These are phyloP conservation scores for Pteropus alecto DNA, from an alignment of 2,113 vertebrate genomes.

Conservation along the genomic window DNA sequence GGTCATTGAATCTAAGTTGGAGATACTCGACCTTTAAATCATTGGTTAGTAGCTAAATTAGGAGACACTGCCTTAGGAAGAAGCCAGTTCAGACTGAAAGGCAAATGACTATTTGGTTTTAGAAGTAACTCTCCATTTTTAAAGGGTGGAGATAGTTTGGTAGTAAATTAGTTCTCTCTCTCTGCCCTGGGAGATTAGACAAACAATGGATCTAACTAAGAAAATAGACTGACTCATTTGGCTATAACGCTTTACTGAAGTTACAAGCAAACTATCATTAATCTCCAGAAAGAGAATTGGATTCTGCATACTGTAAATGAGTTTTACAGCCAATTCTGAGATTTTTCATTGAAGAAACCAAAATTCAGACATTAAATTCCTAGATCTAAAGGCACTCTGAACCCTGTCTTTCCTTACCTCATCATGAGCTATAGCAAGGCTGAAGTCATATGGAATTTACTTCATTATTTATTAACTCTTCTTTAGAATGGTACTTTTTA, in stretches of 20 bases:
- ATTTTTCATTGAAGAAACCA: conserved; percentile 9
- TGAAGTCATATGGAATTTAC: neutral
- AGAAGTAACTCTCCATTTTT: conserved; percentile 67
- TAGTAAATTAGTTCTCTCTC: conserved; percentile 72
- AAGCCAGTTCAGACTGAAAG: conserved; percentile 41
- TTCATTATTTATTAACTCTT: conserved; percentile 1
- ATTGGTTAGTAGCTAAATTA: neutral
- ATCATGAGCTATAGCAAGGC: neutral
- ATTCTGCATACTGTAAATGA: conserved; percentile 39
- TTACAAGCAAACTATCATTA: conserved; percentile 62
- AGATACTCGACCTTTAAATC: conserved; percentile 24
- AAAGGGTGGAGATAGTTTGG: conserved; percentile 68
- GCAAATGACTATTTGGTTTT: conserved; percentile 51
- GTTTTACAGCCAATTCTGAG: conserved; percentile 36
- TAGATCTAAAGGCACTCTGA: neutral
- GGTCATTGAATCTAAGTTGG: neutral
- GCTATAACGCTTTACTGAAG: conserved; percentile 56
- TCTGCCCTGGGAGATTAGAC: conserved; percentile 75
- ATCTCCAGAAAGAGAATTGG: conserved; percentile 35
- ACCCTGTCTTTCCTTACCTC: conserved; percentile 5
- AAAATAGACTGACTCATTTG: conserved; percentile 78
- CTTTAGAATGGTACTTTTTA: conserved; percentile 15
- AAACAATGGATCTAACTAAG: conserved; percentile 77
- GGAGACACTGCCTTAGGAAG: conserved; percentile 20
- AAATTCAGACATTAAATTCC: neutral